Conservation (phyloP, 2,888 invertebrate genomes). For the Lissocephala sabroskyi region DNA sequence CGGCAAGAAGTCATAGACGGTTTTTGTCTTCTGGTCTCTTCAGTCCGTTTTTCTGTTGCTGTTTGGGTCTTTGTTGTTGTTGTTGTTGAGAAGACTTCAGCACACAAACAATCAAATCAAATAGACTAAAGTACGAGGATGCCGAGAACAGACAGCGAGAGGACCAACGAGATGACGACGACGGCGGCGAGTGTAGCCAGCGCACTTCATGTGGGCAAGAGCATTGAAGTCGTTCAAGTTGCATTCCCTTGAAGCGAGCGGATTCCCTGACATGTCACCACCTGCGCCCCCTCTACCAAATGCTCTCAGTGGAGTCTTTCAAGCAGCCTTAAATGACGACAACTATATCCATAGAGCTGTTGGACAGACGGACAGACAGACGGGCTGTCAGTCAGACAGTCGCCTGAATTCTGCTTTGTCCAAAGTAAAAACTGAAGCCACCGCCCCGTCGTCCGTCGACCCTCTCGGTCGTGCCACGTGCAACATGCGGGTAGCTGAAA, state of each 20-base stretch:
- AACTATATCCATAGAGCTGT: conserved; percentile 44
- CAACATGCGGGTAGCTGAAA: conserved; percentile 22
- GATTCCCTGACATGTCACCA: conserved; percentile 24
- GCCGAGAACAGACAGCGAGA: conserved; percentile 14
- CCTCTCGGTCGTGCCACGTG: conserved; percentile 15
- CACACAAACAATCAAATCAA: conserved; percentile 48
- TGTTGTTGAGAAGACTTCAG: conserved; percentile 25
- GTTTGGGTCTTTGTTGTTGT: not conserved
- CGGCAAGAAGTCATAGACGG: conserved; percentile 39
- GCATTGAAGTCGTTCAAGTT: conserved; percentile 43
- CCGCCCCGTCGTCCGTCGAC: not conserved
- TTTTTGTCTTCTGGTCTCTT: conserved; percentile 4
- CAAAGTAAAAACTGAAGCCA: conserved; percentile 10
- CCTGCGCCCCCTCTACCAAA: not conserved
- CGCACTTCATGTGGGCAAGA: conserved; percentile 32
- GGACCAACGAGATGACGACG: not conserved
- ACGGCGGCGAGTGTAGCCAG: too few species aligned
- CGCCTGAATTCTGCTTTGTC: conserved; percentile 36
- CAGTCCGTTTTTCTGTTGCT: too few species aligned
- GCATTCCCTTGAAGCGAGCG: conserved; percentile 36
- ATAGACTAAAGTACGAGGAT: conserved; percentile 37
- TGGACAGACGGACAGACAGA: conserved; percentile 8
- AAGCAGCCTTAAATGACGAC: conserved; percentile 51
- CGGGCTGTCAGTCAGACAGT: conserved; percentile 10
- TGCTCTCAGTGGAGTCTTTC: conserved; percentile 28